Evolutionary conservation across 2,888 invertebrate genomes (phyloP), one percentile per base, ranked within the genome.

Genomic region (Drosophila melanosoma): DNA sequence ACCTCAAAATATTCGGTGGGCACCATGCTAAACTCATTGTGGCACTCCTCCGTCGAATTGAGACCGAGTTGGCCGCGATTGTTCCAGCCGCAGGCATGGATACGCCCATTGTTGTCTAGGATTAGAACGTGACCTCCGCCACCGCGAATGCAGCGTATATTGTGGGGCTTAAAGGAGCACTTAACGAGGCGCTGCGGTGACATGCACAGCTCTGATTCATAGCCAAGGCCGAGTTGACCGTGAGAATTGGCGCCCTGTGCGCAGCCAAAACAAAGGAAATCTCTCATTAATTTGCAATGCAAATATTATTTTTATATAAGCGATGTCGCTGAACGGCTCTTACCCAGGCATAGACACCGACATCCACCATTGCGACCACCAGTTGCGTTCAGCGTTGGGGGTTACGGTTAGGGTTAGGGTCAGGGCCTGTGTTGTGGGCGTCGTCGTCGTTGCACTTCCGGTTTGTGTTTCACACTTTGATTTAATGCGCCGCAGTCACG

Each of bases 201-300:
- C 80, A 94, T 93, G 76, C 95, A 94, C 93, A 96, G 95, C 90
- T 97, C 97, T 80, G 94, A 95, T 79, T 94, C 94, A 72, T 93
- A 91, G 72, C 95, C 96, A 88, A 96, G 94, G 75, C 96, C 96
- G 74, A 97, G 94, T 93, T 97, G 97, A 58, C 97, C 97, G 91
- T 96, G 96, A 75, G 96, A 96, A 93, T 97, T 97, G 68, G 97
- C 96, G 89, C 97, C 97, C 97, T 97, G 91, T 75, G 93, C 71
- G 75, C 59, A 72, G 66, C 42, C 69, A 73, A 81, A 57, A 40
- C n/a, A 56, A 38, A 77, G 89, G 89, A 90, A 89, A 78, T 90
- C 63, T 45, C 81, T 89, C 85, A 87, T 90, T 87, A 87, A 90
- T 90, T 87, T 90, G 89, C 85, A 89, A 60, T 89, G 85, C 90